Percentiles rank a stretch among this genome's conserved stretches.
Evolutionary conservation across 2,888 invertebrate genomes (phyloP).

Genomic region (Sarcophaga rosellei): DNA sequence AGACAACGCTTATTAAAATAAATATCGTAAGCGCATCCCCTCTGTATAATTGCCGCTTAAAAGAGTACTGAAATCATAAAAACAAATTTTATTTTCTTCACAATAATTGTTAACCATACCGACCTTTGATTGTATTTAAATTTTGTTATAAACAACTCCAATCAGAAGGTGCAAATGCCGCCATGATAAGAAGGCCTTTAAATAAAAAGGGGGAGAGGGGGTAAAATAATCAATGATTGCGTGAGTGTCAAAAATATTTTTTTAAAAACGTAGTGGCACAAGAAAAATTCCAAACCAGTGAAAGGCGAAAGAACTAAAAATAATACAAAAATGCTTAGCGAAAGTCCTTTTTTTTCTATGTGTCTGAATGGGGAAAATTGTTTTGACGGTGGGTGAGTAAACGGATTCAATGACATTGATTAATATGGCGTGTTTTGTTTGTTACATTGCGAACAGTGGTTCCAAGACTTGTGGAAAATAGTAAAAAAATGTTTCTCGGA

Average conservation of each 20-base stretch:
- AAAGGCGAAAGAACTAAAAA: conserved; percentile 5
- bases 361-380: conserved; percentile 19
- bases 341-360: conserved; percentile 14
- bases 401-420: conserved; percentile 54
- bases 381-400: conserved; percentile 29
- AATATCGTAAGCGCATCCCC: too few species aligned
- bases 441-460: conserved; percentile 17
- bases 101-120: too few species aligned
- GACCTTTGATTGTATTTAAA: too few species aligned
- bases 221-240: conserved; percentile 57
- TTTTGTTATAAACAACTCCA: neutral
- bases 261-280: conserved; percentile 17
- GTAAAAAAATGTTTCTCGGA: neutral
- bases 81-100: too few species aligned
- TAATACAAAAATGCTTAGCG: conserved; percentile 8
- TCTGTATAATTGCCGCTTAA: too few species aligned
- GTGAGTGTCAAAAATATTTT: conserved; percentile 55
- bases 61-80: too few species aligned
- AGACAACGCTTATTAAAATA: too few species aligned
- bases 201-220: neutral
- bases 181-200: neutral
- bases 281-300: neutral
- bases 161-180: neutral
- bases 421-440: conserved; percentile 38
- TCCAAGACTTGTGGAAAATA: neutral